Percentiles rank a stretch among this genome's conserved stretches.
phyloP scores from a whole-genome alignment of 2,113 vertebrate genomes.

The Leuciscus idus region DNA sequence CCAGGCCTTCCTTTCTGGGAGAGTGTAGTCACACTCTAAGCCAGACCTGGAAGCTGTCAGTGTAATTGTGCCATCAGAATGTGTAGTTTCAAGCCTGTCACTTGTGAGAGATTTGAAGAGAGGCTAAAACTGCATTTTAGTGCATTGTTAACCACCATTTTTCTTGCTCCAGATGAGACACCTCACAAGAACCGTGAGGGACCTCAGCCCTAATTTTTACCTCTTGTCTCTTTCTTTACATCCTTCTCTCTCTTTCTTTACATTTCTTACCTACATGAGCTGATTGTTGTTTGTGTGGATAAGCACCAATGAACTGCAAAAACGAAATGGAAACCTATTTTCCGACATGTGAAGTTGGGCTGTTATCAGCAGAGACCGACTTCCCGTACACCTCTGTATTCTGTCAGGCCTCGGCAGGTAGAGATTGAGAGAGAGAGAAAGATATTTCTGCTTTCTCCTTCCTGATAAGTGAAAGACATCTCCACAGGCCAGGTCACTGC shows the following conservation, averaged over 20 bases:
- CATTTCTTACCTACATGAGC: slow-evolving; percentile 30
- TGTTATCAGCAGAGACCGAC: slow-evolving; percentile 54
- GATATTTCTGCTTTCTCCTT: slow-evolving; percentile 36
- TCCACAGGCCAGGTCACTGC: slow-evolving; percentile 47
- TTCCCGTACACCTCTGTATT: slow-evolving; percentile 25
- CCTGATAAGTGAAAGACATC: slow-evolving; percentile 58
- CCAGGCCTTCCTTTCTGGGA: slow-evolving; percentile 5
- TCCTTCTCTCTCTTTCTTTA: slow-evolving; percentile 9
- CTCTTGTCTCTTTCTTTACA: not conserved
- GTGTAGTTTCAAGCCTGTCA: slow-evolving; percentile 37
- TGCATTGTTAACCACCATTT: slow-evolving; percentile 19
- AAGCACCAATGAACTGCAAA: slow-evolving; percentile 56
- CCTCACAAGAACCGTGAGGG: not conserved
- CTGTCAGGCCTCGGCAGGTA: slow-evolving; percentile 26
- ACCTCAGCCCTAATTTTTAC: not conserved
- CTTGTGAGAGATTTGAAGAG: slow-evolving; percentile 49
- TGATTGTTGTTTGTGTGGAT: slow-evolving; percentile 52
- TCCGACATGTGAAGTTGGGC: slow-evolving; percentile 50
- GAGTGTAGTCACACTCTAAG: slow-evolving; percentile 27
- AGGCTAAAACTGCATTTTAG: slow-evolving; percentile 20
- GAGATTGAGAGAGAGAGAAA: slow-evolving; percentile 26
- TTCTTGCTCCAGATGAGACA: not conserved
- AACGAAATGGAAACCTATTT: slow-evolving; percentile 62
- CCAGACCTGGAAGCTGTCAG: slow-evolving; percentile 41
- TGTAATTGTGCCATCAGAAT: slow-evolving; percentile 36